Conservation (phyloP, 2,797 vertebrate genomes). For the Valencia hispanica region DNA sequence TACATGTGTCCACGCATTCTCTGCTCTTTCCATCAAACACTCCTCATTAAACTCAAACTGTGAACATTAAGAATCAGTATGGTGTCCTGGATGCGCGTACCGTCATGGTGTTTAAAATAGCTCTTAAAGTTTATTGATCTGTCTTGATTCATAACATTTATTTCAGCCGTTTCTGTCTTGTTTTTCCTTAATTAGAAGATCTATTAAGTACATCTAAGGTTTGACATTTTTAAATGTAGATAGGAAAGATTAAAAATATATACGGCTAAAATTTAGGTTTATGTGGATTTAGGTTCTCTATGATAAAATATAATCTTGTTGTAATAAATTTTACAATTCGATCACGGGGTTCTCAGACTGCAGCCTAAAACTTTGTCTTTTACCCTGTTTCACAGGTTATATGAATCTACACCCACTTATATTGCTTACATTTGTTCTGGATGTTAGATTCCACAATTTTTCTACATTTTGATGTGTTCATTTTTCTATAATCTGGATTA, state of each 20-base stretch:
- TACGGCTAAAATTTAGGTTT: slow-evolving; percentile 9
- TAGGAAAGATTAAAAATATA: background rate
- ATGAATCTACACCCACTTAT: background rate
- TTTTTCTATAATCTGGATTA: background rate
- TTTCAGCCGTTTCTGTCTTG: background rate
- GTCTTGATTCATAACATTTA: background rate
- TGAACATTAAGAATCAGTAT: slow-evolving; percentile 36
- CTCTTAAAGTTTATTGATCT: background rate
- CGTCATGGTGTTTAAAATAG: background rate
- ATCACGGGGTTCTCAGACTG: background rate
- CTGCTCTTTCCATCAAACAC: slow-evolving; percentile 13
- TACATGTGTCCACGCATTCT: slow-evolving; percentile 18
- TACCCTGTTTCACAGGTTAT: background rate
- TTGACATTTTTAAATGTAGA: background rate
- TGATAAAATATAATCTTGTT: background rate
- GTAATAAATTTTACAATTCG: background rate
- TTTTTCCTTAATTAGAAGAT: background rate
- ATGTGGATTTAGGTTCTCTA: slow-evolving; percentile 1
- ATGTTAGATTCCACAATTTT: too few species aligned
- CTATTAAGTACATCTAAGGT: background rate
- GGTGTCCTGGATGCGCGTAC: too few species aligned
- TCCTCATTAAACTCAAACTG: slow-evolving; percentile 28
- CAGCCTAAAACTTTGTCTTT: background rate
- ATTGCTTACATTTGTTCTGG: too few species aligned
- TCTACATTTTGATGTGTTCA: background rate